phyloP scores from a whole-genome alignment of 2,797 vertebrate genomes.

The Lepilemur septentrionalis region DNA sequence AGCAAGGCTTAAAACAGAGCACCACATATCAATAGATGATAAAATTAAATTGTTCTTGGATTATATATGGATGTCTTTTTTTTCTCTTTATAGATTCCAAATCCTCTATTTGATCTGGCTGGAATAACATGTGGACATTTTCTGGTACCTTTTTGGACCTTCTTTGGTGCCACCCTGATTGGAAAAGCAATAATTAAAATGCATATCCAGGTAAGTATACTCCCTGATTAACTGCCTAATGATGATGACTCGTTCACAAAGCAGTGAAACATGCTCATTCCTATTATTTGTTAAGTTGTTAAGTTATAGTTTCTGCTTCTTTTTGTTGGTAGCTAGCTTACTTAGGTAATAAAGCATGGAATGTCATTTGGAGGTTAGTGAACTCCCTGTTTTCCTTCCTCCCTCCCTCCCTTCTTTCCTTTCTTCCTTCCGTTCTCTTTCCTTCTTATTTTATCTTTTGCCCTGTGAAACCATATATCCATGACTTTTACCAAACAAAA shows the following conservation, averaged over 20 bases:
- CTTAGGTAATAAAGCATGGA: background rate
- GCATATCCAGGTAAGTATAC: conserved; percentile 96
- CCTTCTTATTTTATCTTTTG: background rate
- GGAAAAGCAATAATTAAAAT: conserved; percentile 99
- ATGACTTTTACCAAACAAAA: conserved; percentile 10
- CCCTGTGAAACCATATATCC: background rate
- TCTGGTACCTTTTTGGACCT: conserved; percentile 99
- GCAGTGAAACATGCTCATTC: background rate
- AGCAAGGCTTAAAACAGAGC: background rate
- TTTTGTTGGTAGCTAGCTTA: conserved; percentile 69
- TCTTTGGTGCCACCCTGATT: conserved; percentile 99
- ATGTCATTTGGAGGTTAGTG: conserved; percentile 66
- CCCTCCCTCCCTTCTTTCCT: background rate
- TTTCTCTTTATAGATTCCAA: conserved; percentile 91
- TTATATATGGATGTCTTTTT: background rate
- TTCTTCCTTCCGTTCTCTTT: background rate
- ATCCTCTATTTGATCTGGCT: conserved; percentile 98
- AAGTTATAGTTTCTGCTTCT: conserved; percentile 60
- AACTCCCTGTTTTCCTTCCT: conserved; percentile 44
- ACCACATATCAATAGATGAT: background rate
- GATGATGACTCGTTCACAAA: background rate
- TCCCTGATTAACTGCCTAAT: background rate
- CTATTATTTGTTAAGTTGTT: background rate
- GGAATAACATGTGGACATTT: conserved; percentile 99
- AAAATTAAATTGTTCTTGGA: conserved; percentile 25